phyloP scores from a whole-genome alignment of 2,113 vertebrate genomes.

The Microcebus lehilahytsara region DNA sequence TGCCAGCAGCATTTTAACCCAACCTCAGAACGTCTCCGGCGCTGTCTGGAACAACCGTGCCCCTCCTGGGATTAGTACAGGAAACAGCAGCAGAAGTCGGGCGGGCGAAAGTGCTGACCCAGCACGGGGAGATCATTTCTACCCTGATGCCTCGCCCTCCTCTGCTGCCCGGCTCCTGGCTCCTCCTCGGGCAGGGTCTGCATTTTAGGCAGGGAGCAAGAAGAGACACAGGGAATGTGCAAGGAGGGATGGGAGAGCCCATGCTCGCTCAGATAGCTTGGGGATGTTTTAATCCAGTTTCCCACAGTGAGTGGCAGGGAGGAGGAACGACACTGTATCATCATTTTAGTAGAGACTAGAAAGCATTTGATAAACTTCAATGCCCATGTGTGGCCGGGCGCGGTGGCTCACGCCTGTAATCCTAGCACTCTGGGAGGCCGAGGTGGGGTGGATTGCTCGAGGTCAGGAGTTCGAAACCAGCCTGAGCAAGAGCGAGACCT shows the following conservation, averaged over 20 bases:
- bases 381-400: not conserved
- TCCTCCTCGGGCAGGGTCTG: not conserved
- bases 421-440: too few species aligned
- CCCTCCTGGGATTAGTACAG: constrained; percentile 51
- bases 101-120: constrained; percentile 61
- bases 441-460: too few species aligned
- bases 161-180: not conserved
- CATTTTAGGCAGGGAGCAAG: not conserved
- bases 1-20: constrained; percentile 50
- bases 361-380: not conserved
- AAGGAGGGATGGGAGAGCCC: not conserved
- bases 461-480: too few species aligned
- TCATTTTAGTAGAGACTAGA: not conserved
- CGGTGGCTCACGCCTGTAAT: too few species aligned
- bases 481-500: too few species aligned
- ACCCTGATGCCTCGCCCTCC: not conserved
- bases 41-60: constrained; percentile 60
- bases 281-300: not conserved
- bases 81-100: constrained; percentile 61
- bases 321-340: too few species aligned
- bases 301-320: fast-evolving
- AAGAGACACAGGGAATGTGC: too few species aligned
- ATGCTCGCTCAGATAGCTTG: fast-evolving
- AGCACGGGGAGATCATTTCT: not conserved
- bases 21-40: constrained; percentile 59